These are phyloP conservation scores for Chiridota heheva DNA, from an alignment of 35 echinoderm and acorn worm genomes.

Conservation along the genomic window DNA sequence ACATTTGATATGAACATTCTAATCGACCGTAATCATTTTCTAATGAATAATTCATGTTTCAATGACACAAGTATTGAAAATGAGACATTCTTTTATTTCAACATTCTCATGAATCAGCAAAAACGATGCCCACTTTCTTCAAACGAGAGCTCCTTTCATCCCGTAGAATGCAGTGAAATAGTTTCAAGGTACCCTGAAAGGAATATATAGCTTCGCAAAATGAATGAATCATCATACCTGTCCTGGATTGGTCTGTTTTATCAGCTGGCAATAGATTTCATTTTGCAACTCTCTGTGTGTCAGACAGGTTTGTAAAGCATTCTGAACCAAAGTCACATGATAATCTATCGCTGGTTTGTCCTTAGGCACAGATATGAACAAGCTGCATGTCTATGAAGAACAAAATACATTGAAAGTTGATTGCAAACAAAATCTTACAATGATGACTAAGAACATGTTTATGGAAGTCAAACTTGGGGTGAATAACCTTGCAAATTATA, in stretches of 20 bases:
- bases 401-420: background rate
- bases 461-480: background rate
- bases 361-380: conserved; percentile 85
- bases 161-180: too few species aligned
- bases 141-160: too few species aligned
- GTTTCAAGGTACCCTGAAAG: too few species aligned
- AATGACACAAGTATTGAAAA: too few species aligned
- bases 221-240: conserved; percentile 10
- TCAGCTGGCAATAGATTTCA: conserved; percentile 98
- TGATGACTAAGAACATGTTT: background rate
- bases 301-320: conserved; percentile 93
- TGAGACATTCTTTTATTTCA: too few species aligned
- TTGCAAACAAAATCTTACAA: background rate
- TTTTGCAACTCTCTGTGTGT: conserved; percentile 91
- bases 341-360: conserved; percentile 96
- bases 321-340: conserved; percentile 96
- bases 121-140: too few species aligned
- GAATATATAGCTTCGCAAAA: too few species aligned
- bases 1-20: too few species aligned
- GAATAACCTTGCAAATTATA: background rate
- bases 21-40: too few species aligned
- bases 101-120: too few species aligned
- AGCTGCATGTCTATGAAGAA: conserved; percentile 64
- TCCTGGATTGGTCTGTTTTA: conserved; percentile 90
- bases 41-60: too few species aligned